Percentiles rank a stretch among this genome's conserved stretches.
These are phyloP conservation scores for Anhinga anhinga DNA, from an alignment of 2,113 vertebrate genomes.

Conservation along the genomic window DNA sequence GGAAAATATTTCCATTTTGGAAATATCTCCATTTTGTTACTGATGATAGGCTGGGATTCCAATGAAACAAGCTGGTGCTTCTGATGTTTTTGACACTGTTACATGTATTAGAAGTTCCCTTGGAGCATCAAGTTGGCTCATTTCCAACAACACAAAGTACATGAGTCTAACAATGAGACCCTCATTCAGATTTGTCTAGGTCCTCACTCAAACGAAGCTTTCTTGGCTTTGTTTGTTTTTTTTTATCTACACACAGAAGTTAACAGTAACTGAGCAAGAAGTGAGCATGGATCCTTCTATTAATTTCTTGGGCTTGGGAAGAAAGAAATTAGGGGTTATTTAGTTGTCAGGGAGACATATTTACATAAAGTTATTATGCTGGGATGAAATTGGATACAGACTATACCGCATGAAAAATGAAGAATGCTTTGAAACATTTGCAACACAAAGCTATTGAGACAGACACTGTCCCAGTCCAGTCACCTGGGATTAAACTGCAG, in stretches of 20 bases:
- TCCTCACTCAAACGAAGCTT: background rate
- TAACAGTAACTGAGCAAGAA: background rate
- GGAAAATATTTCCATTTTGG: background rate
- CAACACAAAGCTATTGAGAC: conserved; percentile 40
- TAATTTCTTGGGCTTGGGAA: background rate
- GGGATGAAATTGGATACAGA: conserved; percentile 39
- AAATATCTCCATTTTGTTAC: background rate
- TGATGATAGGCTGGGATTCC: background rate
- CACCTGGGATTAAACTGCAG: background rate
- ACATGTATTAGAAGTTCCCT: background rate
- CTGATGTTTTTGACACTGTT: background rate
- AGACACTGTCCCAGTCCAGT: conserved; percentile 5
- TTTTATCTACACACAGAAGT: background rate
- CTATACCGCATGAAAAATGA: background rate
- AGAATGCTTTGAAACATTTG: conserved; percentile 3
- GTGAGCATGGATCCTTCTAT: background rate
- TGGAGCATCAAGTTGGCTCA: background rate
- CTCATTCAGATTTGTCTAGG: background rate
- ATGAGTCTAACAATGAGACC: background rate
- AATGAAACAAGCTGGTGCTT: background rate
- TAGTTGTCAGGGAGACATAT: conserved; percentile 1
- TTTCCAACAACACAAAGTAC: background rate
- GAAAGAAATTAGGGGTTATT: background rate
- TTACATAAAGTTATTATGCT: conserved; percentile 29
- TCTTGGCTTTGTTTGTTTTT: background rate